These are phyloP conservation scores for Drosophila sordidapex DNA, from an alignment of 2,888 invertebrate species.

Conservation along the genomic window DNA sequence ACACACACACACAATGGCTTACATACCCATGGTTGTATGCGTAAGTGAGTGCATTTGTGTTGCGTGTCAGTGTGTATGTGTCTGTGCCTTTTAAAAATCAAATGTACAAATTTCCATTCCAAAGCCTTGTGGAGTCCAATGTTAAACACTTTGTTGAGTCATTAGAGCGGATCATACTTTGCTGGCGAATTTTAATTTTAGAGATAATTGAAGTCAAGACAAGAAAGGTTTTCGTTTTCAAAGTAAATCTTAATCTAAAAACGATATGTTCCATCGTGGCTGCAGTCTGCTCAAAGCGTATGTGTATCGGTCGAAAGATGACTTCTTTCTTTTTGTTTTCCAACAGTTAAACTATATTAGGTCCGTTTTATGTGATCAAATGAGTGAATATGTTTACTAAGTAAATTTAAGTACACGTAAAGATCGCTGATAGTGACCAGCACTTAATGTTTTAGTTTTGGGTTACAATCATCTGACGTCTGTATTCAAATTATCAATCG, in stretches of 20 bases:
- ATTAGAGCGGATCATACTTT: background rate
- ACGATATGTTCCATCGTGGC: background rate
- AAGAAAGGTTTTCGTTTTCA: background rate
- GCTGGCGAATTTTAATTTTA: background rate
- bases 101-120: conserved; percentile 1
- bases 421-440: background rate
- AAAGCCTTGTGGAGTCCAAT: conserved; percentile 18
- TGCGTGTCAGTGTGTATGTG: background rate
- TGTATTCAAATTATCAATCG: background rate
- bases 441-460: background rate
- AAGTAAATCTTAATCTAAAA: background rate
- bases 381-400: background rate
- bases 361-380: background rate
- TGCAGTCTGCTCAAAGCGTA: background rate
- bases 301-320: background rate
- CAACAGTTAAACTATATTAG: background rate
- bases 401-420: background rate
- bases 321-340: background rate
- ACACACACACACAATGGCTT: conserved; percentile 1
- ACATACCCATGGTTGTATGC: conserved; percentile 3
- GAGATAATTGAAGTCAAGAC: background rate
- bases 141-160: conserved; percentile 30
- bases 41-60: background rate
- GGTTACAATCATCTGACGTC: background rate
- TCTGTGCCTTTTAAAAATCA: conserved; percentile 36